phyloP scores from a whole-genome alignment of 2,888 invertebrate species.

The Chrysolina oricalcia region DNA sequence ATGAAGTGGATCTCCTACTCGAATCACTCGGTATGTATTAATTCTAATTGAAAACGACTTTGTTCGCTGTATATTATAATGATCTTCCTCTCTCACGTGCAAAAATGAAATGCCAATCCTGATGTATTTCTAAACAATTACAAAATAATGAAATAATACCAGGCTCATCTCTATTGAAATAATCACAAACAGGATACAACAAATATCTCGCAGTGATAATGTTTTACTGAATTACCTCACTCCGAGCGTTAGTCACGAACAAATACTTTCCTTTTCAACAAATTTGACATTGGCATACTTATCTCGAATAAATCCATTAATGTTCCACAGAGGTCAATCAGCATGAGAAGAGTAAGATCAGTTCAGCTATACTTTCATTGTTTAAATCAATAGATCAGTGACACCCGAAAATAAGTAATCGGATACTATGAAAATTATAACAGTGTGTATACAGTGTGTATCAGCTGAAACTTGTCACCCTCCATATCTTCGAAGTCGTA shows the following conservation, averaged over 20 bases:
- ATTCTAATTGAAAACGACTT: no score
- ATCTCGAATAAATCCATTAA: constrained; percentile 27
- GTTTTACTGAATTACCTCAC: constrained; percentile 12
- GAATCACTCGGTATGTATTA: no score
- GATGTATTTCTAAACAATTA: no score
- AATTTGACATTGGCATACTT: constrained; percentile 40
- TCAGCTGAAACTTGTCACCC: no score
- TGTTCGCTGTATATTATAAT: no score
- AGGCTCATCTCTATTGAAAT: not conserved
- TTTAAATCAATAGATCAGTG: not conserved
- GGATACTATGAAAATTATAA: no score
- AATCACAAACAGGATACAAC: not conserved
- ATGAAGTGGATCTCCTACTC: no score
- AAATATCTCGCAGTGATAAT: not conserved
- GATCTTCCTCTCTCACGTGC: no score
- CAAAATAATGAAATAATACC: not conserved
- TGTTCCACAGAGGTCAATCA: constrained; percentile 17
- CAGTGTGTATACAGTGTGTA: no score
- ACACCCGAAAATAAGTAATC: not conserved
- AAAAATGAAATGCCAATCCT: no score
- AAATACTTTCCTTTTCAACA: constrained; percentile 36
- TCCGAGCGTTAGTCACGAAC: constrained; percentile 31
- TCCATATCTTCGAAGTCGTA: no score
- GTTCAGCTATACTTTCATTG: not conserved
- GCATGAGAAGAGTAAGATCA: constrained; percentile 19